phyloP scores from a whole-genome alignment of 2,113 vertebrate species.

The Pimephales promelas region DNA sequence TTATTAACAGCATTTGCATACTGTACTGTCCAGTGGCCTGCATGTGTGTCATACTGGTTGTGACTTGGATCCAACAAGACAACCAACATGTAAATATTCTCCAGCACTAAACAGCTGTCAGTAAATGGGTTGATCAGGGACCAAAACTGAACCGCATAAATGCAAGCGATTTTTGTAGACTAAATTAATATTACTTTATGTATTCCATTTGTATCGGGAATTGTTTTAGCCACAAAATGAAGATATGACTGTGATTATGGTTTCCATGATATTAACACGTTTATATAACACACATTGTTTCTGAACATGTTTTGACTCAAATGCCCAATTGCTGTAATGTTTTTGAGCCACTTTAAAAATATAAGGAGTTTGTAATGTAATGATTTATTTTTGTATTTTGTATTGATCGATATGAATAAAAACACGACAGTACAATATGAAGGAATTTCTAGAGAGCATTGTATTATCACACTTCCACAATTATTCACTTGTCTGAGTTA shows the following conservation, averaged over 20 bases:
- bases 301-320: conserved; percentile 17
- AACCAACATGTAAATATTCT: conserved; percentile 11
- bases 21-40: not conserved
- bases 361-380: conserved; percentile 61
- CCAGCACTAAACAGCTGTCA: conserved; percentile 12
- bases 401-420: conserved; percentile 62
- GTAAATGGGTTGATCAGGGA: conserved; percentile 19
- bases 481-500: not conserved
- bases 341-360: conserved; percentile 72
- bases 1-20: not conserved
- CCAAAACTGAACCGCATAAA: conserved; percentile 21
- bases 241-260: conserved; percentile 11
- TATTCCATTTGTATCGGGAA: conserved; percentile 15
- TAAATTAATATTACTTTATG: conserved; percentile 25
- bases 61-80: not conserved
- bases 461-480: not conserved
- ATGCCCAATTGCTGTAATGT: conserved; percentile 30
- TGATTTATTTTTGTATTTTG: conserved; percentile 70
- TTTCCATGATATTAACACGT: not conserved
- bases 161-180: conserved; percentile 8
- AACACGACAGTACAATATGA: conserved; percentile 68
- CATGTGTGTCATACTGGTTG: not conserved
- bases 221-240: conserved; percentile 11
- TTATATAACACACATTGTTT: conserved; percentile 21
- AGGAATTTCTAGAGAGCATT: conserved; percentile 52